phyloP scores from a whole-genome alignment of 2,888 invertebrate genomes.

The Eristalinus sepulchralis region DNA sequence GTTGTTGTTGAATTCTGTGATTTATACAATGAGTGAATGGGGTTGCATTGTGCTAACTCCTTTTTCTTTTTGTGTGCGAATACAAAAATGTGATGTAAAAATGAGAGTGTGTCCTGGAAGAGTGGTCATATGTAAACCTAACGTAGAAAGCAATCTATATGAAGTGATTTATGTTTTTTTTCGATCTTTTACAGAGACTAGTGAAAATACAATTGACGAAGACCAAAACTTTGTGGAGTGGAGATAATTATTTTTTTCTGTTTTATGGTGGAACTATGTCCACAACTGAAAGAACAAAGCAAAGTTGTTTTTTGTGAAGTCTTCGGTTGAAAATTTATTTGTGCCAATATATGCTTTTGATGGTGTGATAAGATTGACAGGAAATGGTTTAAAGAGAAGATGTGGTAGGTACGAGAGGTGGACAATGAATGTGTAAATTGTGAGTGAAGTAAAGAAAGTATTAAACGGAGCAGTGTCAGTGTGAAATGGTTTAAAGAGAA shows the following conservation, averaged over 20 bases:
- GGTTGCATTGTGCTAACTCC: not conserved
- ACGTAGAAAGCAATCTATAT: conserved; percentile 10
- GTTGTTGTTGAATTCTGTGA: not conserved
- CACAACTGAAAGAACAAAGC: conserved; percentile 65
- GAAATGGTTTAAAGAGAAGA: too few relatives aligned
- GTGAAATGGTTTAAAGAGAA: too few relatives aligned
- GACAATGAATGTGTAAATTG: too few relatives aligned
- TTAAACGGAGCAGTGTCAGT: too few relatives aligned
- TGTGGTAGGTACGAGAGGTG: too few relatives aligned
- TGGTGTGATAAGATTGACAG: too few relatives aligned
- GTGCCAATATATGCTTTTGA: too few relatives aligned
- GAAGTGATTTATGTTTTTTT: conserved; percentile 49
- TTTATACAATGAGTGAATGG: conserved; percentile 62
- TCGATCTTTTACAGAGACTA: conserved; percentile 4
- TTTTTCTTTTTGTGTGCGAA: not conserved
- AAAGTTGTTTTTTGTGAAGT: conserved; percentile 26
- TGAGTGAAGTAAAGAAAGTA: too few relatives aligned
- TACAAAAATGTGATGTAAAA: conserved; percentile 18
- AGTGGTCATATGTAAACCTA: not conserved
- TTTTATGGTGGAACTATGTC: conserved; percentile 57
- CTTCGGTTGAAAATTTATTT: not conserved
- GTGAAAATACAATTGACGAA: conserved; percentile 61
- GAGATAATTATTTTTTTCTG: conserved; percentile 60
- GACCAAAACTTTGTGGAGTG: conserved; percentile 56
- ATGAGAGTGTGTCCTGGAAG: conserved; percentile 8